Percentiles rank a stretch among this genome's conserved stretches.
Evolutionary conservation across 1,140 invertebrate species (phyloP).

Genomic region (Drosophila simulans): DNA sequence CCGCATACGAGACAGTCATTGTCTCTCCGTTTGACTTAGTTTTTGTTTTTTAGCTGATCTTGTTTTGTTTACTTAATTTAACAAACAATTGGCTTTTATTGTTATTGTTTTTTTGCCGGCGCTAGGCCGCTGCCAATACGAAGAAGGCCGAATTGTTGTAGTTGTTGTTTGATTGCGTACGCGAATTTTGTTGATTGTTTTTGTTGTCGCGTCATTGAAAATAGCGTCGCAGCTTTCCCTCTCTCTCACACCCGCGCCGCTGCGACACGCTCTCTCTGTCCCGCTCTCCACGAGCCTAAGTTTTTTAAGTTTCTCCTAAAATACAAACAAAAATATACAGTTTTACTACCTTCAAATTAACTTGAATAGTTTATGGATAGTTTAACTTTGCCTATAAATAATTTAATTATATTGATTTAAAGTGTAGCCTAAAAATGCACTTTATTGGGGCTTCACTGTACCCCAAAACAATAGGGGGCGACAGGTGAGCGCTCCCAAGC

Average conservation of each 20-base stretch:
- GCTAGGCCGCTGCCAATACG: constrained; percentile 36
- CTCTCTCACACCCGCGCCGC: constrained; percentile 19
- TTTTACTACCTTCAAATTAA: background rate
- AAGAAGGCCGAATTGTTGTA: constrained; percentile 43
- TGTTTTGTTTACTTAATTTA: constrained; percentile 39
- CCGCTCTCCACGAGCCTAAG: constrained; percentile 12
- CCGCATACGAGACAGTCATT: constrained; percentile 95
- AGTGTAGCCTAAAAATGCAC: background rate
- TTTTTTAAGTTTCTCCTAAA: constrained; percentile 32
- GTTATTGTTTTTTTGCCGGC: constrained; percentile 43
- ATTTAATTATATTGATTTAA: too few relatives aligned
- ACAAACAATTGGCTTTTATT: constrained; percentile 28
- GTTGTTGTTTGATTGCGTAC: constrained; percentile 39
- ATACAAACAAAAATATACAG: background rate
- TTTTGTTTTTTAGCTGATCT: constrained; percentile 20
- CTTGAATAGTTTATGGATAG: background rate
- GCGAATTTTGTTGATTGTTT: constrained; percentile 57
- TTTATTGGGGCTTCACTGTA: constrained; percentile 11
- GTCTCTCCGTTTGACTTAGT: constrained; percentile 40
- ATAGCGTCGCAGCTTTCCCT: constrained; percentile 27
- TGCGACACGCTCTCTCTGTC: constrained; percentile 1
- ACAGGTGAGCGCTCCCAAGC: constrained; percentile 17
- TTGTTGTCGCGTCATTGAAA: constrained; percentile 54
- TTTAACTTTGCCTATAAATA: too few relatives aligned
- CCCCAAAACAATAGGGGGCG: background rate